A percentile compares a stretch with the other conserved stretches of the same genome.
phyloP scores from a whole-genome alignment of 2,797 vertebrate genomes.

The Coreius guichenoti region DNA sequence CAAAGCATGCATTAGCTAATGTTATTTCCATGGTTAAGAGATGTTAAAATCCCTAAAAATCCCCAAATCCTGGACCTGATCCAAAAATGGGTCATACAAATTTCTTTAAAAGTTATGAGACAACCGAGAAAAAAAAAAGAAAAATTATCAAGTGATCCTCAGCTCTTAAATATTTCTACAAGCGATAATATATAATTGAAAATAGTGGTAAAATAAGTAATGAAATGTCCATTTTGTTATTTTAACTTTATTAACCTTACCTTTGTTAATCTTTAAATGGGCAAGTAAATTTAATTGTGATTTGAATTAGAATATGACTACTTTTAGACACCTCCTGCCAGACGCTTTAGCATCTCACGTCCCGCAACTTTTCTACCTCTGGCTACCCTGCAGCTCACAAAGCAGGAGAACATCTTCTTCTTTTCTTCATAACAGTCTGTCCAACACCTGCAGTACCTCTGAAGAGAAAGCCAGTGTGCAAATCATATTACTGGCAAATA shows the following conservation, averaged over 20 bases:
- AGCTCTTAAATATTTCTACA: not conserved
- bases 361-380: not conserved
- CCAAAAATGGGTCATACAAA: not conserved
- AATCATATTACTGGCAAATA: slow-evolving; percentile 20
- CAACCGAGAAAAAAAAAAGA: not conserved
- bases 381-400: not conserved
- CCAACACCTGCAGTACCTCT: not conserved
- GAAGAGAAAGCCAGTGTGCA: not conserved
- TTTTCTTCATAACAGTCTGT: not conserved
- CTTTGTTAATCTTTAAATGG: not conserved
- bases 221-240: not conserved
- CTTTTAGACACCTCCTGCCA: not conserved
- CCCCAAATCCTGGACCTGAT: not conserved
- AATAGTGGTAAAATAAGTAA: not conserved
- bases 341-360: not conserved
- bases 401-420: not conserved
- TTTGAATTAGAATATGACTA: not conserved
- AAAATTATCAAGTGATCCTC: not conserved
- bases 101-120: not conserved
- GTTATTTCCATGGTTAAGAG: not conserved
- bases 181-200: not conserved
- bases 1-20: not conserved
- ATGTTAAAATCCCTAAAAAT: not conserved
- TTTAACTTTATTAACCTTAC: not conserved
- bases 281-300: not conserved